Evolutionary conservation across 2,888 invertebrate genomes (phyloP), one percentile per base, ranked within the genome.

Genomic region (Torymus tubicola): DNA sequence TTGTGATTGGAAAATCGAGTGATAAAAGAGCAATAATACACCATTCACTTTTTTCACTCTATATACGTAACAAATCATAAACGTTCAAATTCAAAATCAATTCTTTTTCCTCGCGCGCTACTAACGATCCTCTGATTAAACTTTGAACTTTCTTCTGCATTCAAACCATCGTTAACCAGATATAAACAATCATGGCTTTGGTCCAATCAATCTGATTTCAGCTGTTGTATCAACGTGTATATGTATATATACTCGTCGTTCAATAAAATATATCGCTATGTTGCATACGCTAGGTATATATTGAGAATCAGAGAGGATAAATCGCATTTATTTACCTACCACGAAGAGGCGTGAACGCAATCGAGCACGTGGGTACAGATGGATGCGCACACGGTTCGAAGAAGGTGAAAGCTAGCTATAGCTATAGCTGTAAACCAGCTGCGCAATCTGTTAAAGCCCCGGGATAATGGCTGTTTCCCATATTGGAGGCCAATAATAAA

Each of bases 271-370:
- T 67, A 67, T 58, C 58, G 50, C 13, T 21, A 21, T 21, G 42
- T 42, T 42, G 42, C 42, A 42, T 42, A 42, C 8, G 10, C 24
- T 10, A 16, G 42, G 65, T 21, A 21, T 21, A 21, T 24, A 53
- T 50, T 16, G 31, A 73, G 67, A 79, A 63, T 69, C 69, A 64
- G 14, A 64, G 14, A 63, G 55, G 70, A 74, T 70, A 80, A 80
- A 80, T 80, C 42, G 65, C 64, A 80, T 80, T 75, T 74, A 80
- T 75, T 80, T 80, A 68, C 61, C 60, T 80, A 80, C 76, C 31
- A 50, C 76, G 68, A 77, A 77, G 77, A 73, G 77, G 80, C 77
- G 80, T 81, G 72, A 77, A 72, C 72, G 72, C 58, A 77, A 72
- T 77, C 67, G 63, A n/a, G 67, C 13, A 67, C n/a, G 16, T 31